These are phyloP conservation scores for Sarcophilus harrisii DNA, from an alignment of 2,797 vertebrate species.

Conservation along the genomic window DNA sequence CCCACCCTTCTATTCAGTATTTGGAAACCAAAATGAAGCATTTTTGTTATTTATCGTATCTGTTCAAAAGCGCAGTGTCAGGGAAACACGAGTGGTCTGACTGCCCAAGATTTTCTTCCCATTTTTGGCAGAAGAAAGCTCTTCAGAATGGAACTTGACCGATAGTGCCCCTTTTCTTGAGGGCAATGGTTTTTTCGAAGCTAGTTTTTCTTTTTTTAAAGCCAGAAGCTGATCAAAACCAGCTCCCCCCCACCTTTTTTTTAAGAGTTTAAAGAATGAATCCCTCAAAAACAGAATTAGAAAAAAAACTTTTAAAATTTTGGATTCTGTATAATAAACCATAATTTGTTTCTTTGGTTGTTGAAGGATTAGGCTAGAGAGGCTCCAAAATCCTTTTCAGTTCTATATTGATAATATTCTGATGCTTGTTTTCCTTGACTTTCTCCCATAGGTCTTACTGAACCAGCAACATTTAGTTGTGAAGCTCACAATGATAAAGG, in stretches of 20 bases:
- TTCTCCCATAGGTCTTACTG: constrained; percentile 87
- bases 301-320: rapidly evolving
- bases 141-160: neutral
- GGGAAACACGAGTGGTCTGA: neutral
- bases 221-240: constrained; percentile 2
- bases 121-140: neutral
- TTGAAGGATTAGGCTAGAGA: neutral
- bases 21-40: neutral
- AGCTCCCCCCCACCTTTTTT: neutral
- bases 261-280: neutral
- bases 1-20: neutral
- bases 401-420: neutral
- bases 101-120: neutral
- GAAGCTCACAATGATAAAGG: constrained; percentile 94
- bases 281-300: neutral
- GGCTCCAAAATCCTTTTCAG: neutral
- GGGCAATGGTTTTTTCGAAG: neutral
- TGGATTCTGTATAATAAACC: neutral
- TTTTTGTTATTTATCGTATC: neutral
- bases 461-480: constrained; percentile 91
- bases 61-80: neutral
- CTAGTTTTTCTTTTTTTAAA: constrained; percentile 8
- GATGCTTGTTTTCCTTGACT: neutral
- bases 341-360: neutral
- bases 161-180: neutral